Evolutionary conservation across 2,888 invertebrate genomes (phyloP), one percentile per base, ranked within the genome.

Genomic region (Brachypalpus laphriformis): DNA sequence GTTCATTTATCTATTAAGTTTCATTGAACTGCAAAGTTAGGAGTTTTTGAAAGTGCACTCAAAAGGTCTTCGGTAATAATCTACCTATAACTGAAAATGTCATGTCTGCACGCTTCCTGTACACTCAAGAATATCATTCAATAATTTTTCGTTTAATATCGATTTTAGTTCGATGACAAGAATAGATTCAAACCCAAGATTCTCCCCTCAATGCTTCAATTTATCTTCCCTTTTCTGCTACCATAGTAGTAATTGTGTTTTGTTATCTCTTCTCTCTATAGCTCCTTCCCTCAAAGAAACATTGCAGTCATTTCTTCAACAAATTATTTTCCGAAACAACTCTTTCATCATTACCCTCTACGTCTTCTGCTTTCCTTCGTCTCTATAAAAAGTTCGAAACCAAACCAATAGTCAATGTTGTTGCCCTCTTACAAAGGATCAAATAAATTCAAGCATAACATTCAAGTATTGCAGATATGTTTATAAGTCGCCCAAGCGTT

Each of bases 401-500:
- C 56, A 59, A 25, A 51, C 40, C 20, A 22, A 71, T 51, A 40
- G 25, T 54, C 54, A 47, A 37, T 45, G 31, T 18, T 56, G 16
- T 45, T 34, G 3, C 25, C 37, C 14, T 61, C 37, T 9, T 59
- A 40, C 31, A 71, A 65, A 63, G 34, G 28, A 49, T 8, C 5
- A 25, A 70, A 63, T 71, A 71, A 51, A 70, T 71, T 63, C 70
- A 65, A 63, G 47, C 63, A 49, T 63, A 65, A 18, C 49, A 71
- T 57, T 65, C 65, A 34, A 77, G 42, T 20, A 42, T 59, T 65
- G 56, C 47, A 70, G 40, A 54, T 59, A 65, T 61, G 59, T 81
- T 66, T 68, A 66, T 81, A 81, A 54, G 56, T 74, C 37, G 59
- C 42, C 42, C 37, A 47, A 56, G 57, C 61, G 66, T 75, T 81